Conservation (phyloP, 2,797 vertebrate genomes). For the Falco biarmicus region DNA sequence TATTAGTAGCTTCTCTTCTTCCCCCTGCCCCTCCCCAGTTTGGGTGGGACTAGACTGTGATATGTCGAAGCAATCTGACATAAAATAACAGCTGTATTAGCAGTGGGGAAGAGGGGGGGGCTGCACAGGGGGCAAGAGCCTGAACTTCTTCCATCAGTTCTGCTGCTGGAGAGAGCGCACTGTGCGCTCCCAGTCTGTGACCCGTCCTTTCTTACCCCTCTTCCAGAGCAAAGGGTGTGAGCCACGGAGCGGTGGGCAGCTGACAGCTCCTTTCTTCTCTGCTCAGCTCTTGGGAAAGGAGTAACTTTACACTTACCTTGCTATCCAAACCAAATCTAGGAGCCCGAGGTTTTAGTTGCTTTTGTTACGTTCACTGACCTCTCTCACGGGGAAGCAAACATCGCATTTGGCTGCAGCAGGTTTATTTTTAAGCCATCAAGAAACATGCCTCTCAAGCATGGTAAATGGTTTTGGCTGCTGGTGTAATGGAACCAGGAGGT, state of each 20-base stretch:
- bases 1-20: not conserved
- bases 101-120: not conserved
- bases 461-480: not conserved
- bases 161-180: not conserved
- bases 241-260: not conserved
- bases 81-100: not conserved
- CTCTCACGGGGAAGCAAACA: not conserved
- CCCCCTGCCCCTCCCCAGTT: fast-evolving
- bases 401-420: not conserved
- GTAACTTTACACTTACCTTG: not conserved
- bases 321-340: not conserved
- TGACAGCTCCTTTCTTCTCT: not conserved
- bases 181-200: not conserved
- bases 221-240: not conserved
- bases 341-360: not conserved
- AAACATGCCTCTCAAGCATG: not conserved
- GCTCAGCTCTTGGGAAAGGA: not conserved
- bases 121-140: not conserved
- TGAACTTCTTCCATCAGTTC: not conserved
- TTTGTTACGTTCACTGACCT: not conserved
- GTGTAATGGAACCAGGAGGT: not conserved
- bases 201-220: not conserved
- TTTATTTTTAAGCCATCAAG: not conserved
- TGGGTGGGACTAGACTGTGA: not conserved
- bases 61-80: not conserved